Base-by-base conservation (phyloP, 2,888 invertebrate species). In the Arrhopalites spinosus region DNA sequence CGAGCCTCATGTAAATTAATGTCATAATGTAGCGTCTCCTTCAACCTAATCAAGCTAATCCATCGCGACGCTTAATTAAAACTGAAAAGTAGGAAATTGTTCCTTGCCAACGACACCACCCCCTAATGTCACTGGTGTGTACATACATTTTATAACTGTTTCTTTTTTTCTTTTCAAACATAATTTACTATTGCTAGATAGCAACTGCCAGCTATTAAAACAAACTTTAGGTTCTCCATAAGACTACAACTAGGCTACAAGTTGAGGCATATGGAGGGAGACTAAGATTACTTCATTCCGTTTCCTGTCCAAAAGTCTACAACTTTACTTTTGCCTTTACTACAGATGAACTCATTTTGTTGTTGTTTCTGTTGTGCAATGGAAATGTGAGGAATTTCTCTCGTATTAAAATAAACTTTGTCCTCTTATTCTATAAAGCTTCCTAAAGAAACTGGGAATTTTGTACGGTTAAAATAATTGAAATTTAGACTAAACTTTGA, bases 31-130 rank as follows among this genome's bases (percentile, higher is more conserved):
- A 59, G 25, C 17, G 15, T 36, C 36, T 36, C 61, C 43, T 61
- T 63, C 61, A 27, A 36, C 66, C 67, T 74, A 75, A 71, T 75
- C 75, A 75, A 47, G 70, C 75, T 75, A 75, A 75, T 75, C 75
- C 75, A 75, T 75, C 75, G 70, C 27, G 56, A 63, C 64, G 71
- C 70, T 75, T 75, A 75, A 75, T 75, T 75, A 75, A 69, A 75
- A 70, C 66, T 53, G 50, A 63, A 71, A 27, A 64, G 64, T 73
- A 75, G 64, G 75, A 71, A 75, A 71, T 75, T 56, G 47, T 59
- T 63, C 25, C 53, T 8, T 29, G 11, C 36, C 11, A n/a, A n/a
- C n/a, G n/a, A n/a, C n/a, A n/a, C n/a, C n/a, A n/a, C n/a, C n/a
- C n/a, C n/a, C n/a, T n/a, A n/a, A n/a, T n/a, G n/a, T n/a, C n/a